These are phyloP conservation scores for Parascotia fuliginaria DNA, from an alignment of 2,888 invertebrate genomes.

Conservation along the genomic window DNA sequence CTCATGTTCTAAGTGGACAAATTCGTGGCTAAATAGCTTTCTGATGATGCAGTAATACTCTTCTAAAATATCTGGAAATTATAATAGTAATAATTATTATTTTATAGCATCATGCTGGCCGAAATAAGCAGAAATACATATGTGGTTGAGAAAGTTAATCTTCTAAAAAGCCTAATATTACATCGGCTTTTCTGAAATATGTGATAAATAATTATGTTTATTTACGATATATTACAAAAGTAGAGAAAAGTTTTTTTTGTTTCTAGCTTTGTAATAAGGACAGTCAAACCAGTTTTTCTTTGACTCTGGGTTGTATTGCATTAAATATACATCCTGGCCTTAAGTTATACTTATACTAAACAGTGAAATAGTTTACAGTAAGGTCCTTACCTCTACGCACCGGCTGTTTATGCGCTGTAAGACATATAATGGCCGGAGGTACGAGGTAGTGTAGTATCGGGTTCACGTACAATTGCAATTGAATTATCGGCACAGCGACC, in stretches of 20 bases:
- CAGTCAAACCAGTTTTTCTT: too few relatives aligned
- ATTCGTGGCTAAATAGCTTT: slow-evolving; percentile 87
- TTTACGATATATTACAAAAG: too few relatives aligned
- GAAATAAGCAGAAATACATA: not conserved
- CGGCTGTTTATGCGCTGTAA: slow-evolving; percentile 45
- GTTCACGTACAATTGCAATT: slow-evolving; percentile 91
- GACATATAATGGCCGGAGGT: slow-evolving; percentile 86
- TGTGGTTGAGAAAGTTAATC: too few relatives aligned
- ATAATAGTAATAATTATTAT: slow-evolving; percentile 1
- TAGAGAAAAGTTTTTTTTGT: too few relatives aligned
- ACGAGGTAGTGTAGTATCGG: slow-evolving; percentile 89
- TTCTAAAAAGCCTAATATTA: too few relatives aligned
- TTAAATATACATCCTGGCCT: too few relatives aligned
- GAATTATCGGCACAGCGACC: slow-evolving; percentile 88
- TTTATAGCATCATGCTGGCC: not conserved
- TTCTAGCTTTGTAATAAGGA: too few relatives aligned
- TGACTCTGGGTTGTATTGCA: too few relatives aligned
- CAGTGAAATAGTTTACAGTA: too few relatives aligned
- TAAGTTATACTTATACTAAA: too few relatives aligned
- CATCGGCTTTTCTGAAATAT: too few relatives aligned
- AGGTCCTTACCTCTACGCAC: slow-evolving; percentile 50
- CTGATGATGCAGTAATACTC: slow-evolving; percentile 73
- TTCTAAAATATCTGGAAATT: slow-evolving; percentile 79
- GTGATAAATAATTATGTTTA: too few relatives aligned
- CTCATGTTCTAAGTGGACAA: slow-evolving; percentile 85